These are phyloP conservation scores for Drosophila murphyi DNA, from an alignment of 1,140 invertebrate genomes.

Conservation along the genomic window DNA sequence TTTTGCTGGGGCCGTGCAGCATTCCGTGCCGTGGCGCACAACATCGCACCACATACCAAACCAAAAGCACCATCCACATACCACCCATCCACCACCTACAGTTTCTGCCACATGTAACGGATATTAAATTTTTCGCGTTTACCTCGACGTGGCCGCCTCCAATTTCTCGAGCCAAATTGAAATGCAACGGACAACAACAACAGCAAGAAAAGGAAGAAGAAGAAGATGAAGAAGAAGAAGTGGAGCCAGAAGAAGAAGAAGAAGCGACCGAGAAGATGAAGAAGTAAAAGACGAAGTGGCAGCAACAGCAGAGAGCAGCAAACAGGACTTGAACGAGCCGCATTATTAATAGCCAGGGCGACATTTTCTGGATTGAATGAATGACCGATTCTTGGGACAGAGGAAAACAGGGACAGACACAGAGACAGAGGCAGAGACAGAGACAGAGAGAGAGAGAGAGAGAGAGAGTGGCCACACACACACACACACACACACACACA, in stretches of 20 bases:
- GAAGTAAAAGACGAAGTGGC: neutral
- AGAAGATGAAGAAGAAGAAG: conserved; percentile 18
- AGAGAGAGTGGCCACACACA: neutral
- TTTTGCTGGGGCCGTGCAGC: conserved; percentile 58
- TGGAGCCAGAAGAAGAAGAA: neutral
- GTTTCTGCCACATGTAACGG: conserved; percentile 63
- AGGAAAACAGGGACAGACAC: neutral
- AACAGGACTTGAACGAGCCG: neutral
- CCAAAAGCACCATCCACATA: neutral
- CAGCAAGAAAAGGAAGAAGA: conserved; percentile 26
- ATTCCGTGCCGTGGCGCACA: neutral
- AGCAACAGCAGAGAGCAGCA: neutral
- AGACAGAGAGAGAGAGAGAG: neutral
- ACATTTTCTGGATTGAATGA: conserved; percentile 48
- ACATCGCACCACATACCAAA: neutral
- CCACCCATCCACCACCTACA: conserved; percentile 3
- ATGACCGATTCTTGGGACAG: conserved; percentile 45
- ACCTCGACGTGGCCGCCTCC: conserved; percentile 61
- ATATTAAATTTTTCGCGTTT: conserved; percentile 80
- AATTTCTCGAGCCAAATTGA: conserved; percentile 63
- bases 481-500: neutral
- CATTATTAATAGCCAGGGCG: conserved; percentile 41
- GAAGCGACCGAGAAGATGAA: neutral
- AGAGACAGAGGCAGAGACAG: neutral
- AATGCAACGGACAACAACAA: conserved; percentile 37